phyloP scores from a whole-genome alignment of 2,113 vertebrate genomes.

The Parotia lawesii region DNA sequence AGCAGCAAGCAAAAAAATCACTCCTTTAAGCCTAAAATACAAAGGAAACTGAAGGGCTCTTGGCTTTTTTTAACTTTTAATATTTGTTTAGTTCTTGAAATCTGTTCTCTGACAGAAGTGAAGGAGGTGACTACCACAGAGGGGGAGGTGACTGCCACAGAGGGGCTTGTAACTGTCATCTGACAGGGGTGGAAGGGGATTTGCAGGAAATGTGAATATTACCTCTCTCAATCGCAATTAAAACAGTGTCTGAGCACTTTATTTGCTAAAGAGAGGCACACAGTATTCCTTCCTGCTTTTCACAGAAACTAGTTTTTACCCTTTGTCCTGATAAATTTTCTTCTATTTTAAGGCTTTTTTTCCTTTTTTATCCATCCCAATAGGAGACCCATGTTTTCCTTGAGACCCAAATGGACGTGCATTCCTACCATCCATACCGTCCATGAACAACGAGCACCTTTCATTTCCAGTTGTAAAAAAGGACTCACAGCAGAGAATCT shows the following conservation, averaged over 20 bases:
- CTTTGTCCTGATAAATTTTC: background rate
- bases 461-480: background rate
- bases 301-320: background rate
- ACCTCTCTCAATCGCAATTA: background rate
- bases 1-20: slow-evolving; percentile 27
- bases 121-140: background rate
- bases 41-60: background rate
- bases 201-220: background rate
- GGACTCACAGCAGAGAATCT: background rate
- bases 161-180: background rate
- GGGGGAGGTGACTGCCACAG: background rate
- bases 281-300: background rate
- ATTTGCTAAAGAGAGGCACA: background rate
- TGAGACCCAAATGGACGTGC: background rate
- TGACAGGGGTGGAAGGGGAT: background rate
- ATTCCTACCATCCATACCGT: background rate
- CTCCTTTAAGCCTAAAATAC: slow-evolving; percentile 36
- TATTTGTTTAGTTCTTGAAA: slow-evolving; percentile 19
- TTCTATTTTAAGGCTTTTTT: background rate
- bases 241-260: background rate
- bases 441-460: background rate
- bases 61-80: background rate
- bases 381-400: background rate
- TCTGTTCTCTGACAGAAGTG: background rate
- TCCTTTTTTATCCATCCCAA: background rate